A percentile compares a stretch with the other conserved stretches of the same genome.
phyloP scores from a whole-genome alignment of 1,140 invertebrate genomes.

The Tetranychus urticae region DNA sequence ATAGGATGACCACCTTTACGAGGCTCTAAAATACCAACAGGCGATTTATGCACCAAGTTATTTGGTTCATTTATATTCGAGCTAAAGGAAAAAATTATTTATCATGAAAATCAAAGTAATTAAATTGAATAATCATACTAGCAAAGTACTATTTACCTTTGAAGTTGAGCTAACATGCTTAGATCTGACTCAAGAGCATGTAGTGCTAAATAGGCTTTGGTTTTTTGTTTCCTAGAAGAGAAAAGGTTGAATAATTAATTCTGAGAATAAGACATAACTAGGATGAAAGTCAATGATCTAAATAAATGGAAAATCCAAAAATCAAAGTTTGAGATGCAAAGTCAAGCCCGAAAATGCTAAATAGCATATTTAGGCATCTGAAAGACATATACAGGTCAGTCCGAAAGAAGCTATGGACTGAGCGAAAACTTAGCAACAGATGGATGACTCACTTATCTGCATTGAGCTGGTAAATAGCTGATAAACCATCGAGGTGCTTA shows the following conservation, averaged over 20 bases:
- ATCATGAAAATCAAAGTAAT: background rate
- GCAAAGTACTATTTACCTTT: constrained; percentile 15
- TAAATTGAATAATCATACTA: background rate
- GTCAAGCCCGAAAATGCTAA: background rate
- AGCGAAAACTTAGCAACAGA: background rate
- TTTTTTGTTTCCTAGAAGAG: constrained; percentile 33
- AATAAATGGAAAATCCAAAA: background rate
- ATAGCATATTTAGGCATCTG: background rate
- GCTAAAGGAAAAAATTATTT: constrained; percentile 16
- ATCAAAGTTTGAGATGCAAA: background rate
- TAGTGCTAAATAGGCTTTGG: constrained; percentile 69
- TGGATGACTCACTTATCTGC: constrained; percentile 58
- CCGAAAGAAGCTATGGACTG: background rate
- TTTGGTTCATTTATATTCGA: constrained; percentile 45
- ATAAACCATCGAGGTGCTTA: constrained; percentile 64
- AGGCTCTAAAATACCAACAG: constrained; percentile 41
- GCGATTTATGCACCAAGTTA: constrained; percentile 62
- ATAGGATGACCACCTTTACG: constrained; percentile 47
- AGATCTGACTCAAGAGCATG: constrained; percentile 77
- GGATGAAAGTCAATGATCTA: background rate
- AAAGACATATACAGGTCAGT: background rate
- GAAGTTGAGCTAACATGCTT: constrained; percentile 51
- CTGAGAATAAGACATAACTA: background rate
- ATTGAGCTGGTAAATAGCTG: constrained; percentile 74
- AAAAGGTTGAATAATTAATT: too few species aligned